Evolutionary conservation across 2,888 invertebrate genomes (phyloP).

Genomic region (Stenotaenia linearis): DNA sequence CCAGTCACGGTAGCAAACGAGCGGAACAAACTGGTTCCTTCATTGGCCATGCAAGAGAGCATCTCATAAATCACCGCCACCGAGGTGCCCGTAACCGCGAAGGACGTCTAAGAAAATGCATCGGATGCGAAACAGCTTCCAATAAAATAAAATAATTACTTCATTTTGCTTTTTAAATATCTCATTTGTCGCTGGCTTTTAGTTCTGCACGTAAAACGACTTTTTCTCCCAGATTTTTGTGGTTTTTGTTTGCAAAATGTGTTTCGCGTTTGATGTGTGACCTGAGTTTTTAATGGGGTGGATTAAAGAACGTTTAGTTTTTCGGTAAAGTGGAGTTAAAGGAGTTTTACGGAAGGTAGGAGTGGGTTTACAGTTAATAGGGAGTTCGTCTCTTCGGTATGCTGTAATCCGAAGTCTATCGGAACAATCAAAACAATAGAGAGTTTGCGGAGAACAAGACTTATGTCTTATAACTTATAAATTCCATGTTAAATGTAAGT

Average conservation of each 20-base stretch:
- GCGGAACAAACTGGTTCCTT: constrained; percentile 24
- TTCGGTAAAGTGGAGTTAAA: not conserved
- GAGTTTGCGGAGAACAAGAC: no score
- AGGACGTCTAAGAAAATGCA: not conserved
- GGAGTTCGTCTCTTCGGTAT: no score
- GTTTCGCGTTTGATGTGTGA: no score
- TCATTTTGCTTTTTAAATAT: not conserved
- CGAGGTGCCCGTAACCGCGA: constrained; percentile 12
- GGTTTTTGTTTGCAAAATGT: not conserved
- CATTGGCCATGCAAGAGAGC: constrained; percentile 24
- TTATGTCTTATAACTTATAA: no score
- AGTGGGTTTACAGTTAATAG: no score
- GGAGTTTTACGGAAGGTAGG: no score
- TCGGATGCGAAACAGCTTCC: not conserved
- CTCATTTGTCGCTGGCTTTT: not conserved
- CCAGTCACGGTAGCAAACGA: constrained; percentile 9
- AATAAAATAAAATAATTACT: not conserved
- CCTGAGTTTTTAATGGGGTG: not conserved
- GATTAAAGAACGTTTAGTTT: not conserved
- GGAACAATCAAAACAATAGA: no score
- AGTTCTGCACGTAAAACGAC: no score
- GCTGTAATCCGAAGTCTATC: no score
- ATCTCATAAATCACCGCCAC: constrained; percentile 26
- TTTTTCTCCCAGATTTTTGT: not conserved
- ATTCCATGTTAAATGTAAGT: no score